Evolutionary conservation across 2,797 vertebrate species (phyloP).

Genomic region (Myotis vivesi): DNA sequence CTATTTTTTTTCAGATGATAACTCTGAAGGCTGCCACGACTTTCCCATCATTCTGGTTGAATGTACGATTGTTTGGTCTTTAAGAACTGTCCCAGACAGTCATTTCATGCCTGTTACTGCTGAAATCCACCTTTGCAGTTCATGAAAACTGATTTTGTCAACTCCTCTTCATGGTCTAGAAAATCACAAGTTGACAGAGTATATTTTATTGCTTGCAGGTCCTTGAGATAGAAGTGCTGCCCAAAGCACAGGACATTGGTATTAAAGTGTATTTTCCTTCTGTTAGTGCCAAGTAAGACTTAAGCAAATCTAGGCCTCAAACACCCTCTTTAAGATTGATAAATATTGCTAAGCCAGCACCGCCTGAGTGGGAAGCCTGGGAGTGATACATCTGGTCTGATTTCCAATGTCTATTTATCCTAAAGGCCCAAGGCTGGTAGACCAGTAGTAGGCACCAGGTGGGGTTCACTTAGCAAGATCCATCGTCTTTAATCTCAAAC

Average conservation of each 20-base stretch:
- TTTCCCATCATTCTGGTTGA: constrained; percentile 1
- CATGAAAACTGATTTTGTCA: not conserved
- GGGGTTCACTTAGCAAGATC: not conserved
- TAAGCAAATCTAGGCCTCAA: not conserved
- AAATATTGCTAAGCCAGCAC: not conserved
- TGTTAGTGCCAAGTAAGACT: not conserved
- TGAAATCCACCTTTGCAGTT: not conserved
- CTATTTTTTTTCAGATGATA: not conserved
- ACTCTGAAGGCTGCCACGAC: not conserved
- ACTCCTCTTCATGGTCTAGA: not conserved
- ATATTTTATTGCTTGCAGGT: not conserved
- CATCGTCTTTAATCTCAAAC: not conserved
- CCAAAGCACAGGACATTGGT: not conserved
- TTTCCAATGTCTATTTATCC: not conserved
- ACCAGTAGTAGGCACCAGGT: not conserved
- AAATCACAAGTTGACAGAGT: not conserved
- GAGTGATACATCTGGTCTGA: not conserved
- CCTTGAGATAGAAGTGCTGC: not conserved
- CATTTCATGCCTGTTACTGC: not conserved
- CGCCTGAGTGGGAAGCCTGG: not conserved
- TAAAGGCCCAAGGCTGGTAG: not conserved
- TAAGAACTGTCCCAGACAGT: not conserved
- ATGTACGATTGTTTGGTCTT: not conserved
- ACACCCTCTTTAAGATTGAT: not conserved
- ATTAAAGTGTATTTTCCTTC: not conserved